A percentile compares a stretch with the other conserved stretches of the same genome.
Conservation (phyloP, 2,797 vertebrate genomes). For the Triplophysa bombifrons region DNA sequence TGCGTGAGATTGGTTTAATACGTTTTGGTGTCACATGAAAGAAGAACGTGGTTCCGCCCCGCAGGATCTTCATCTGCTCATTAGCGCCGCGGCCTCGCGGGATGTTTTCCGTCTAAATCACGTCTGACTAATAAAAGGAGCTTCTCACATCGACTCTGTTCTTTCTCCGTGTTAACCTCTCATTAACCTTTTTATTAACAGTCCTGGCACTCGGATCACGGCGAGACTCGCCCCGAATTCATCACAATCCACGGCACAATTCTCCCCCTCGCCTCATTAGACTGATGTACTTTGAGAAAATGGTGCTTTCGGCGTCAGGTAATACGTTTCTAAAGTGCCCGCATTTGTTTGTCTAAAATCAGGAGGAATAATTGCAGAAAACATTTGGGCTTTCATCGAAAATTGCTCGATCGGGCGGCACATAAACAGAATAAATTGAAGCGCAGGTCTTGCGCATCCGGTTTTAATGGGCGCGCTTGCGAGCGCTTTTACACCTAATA, state of each 20-base stretch:
- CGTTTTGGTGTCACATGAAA: slow-evolving; percentile 58
- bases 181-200: slow-evolving; percentile 79
- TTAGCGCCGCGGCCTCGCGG: slow-evolving; percentile 48
- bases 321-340: background rate
- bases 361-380: slow-evolving; percentile 17
- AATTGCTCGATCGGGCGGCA: background rate
- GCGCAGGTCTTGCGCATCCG: background rate
- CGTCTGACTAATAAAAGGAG: slow-evolving; percentile 70
- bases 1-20: background rate
- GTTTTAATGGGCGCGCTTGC: background rate
- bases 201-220: slow-evolving; percentile 51
- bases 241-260: slow-evolving; percentile 68
- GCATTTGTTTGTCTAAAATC: background rate
- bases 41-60: slow-evolving; percentile 48
- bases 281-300: slow-evolving; percentile 50
- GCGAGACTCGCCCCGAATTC: slow-evolving; percentile 67
- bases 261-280: slow-evolving; percentile 70
- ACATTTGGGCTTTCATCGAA: slow-evolving; percentile 8
- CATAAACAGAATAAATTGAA: background rate
- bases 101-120: slow-evolving; percentile 61
- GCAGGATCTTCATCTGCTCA: slow-evolving; percentile 46
- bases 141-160: slow-evolving; percentile 67
- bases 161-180: slow-evolving; percentile 77
- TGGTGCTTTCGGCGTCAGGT: background rate
- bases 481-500: background rate